Evolutionary conservation across 2,888 invertebrate genomes (phyloP).

Genomic region (Apoderus coryli): DNA sequence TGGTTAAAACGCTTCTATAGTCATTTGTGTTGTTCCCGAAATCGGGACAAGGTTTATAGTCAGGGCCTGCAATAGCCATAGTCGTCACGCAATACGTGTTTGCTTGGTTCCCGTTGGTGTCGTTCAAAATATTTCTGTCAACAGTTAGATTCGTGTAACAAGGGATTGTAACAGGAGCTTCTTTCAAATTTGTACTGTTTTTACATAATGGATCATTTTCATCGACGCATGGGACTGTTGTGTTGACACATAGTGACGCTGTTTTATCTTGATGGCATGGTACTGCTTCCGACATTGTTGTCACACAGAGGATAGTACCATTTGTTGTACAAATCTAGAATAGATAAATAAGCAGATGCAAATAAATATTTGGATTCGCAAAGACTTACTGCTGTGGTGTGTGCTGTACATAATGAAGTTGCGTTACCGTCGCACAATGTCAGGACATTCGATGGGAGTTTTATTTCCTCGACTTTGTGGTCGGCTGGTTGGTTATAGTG

Average conservation of each 20-base stretch:
- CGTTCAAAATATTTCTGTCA: constrained; percentile 21
- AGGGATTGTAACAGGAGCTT: constrained; percentile 23
- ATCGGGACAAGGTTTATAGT: constrained; percentile 18
- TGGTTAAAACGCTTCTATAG: constrained; percentile 18
- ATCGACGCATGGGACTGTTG: constrained; percentile 22
- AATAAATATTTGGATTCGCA: too few species aligned
- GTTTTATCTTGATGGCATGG: constrained; percentile 23
- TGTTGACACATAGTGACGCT: constrained; percentile 22
- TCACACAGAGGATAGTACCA: constrained; percentile 26
- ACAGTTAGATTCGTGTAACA: constrained; percentile 28
- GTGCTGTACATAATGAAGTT: constrained; percentile 24
- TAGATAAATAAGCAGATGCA: background rate
- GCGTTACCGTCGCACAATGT: constrained; percentile 27
- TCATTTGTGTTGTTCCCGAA: constrained; percentile 14
- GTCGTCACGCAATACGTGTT: constrained; percentile 28
- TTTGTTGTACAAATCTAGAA: constrained; percentile 26
- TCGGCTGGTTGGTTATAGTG: constrained; percentile 26
- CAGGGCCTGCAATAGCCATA: constrained; percentile 27
- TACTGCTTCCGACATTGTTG: constrained; percentile 21
- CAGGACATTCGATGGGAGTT: constrained; percentile 25
- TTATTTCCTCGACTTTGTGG: constrained; percentile 23
- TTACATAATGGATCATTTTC: constrained; percentile 22
- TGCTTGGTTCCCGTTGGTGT: constrained; percentile 17
- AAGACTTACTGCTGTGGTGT: constrained; percentile 15
- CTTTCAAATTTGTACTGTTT: constrained; percentile 20